Evolutionary conservation across 2,113 vertebrate genomes (phyloP).

Genomic region (Misgurnus mizolepis): DNA sequence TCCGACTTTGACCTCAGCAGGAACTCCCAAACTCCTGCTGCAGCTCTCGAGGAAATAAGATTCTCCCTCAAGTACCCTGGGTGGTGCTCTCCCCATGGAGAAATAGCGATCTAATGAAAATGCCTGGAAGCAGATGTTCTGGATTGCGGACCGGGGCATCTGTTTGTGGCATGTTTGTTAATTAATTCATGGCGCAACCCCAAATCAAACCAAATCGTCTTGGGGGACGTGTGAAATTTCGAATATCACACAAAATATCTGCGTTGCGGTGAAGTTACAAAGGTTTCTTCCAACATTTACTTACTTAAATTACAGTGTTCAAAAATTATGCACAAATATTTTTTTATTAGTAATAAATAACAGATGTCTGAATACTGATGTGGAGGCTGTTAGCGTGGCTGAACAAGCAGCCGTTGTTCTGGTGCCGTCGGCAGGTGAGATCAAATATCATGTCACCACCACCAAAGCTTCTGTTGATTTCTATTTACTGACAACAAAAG

Average conservation of each 20-base stretch:
- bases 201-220: conserved; percentile 25
- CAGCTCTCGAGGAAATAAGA: conserved; percentile 62
- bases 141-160: conserved; percentile 34
- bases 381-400: not conserved
- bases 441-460: conserved; percentile 61
- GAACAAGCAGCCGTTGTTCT: conserved; percentile 56
- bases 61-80: conserved; percentile 52
- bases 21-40: conserved; percentile 59
- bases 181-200: conserved; percentile 38
- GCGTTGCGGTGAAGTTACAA: not conserved
- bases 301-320: not conserved
- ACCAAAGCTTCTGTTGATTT: conserved; percentile 44
- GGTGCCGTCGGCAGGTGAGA: conserved; percentile 53
- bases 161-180: conserved; percentile 31
- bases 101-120: conserved; percentile 42
- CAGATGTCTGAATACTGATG: not conserved
- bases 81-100: conserved; percentile 5
- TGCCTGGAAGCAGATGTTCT: conserved; percentile 51
- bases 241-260: not conserved
- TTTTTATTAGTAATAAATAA: not conserved
- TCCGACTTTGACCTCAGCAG: conserved; percentile 62
- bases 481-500: conserved; percentile 69
- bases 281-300: not conserved
- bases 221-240: not conserved
- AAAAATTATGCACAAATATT: not conserved